These are phyloP conservation scores for Adelges cooleyi DNA, from an alignment of 1,140 invertebrate genomes.

Conservation along the genomic window DNA sequence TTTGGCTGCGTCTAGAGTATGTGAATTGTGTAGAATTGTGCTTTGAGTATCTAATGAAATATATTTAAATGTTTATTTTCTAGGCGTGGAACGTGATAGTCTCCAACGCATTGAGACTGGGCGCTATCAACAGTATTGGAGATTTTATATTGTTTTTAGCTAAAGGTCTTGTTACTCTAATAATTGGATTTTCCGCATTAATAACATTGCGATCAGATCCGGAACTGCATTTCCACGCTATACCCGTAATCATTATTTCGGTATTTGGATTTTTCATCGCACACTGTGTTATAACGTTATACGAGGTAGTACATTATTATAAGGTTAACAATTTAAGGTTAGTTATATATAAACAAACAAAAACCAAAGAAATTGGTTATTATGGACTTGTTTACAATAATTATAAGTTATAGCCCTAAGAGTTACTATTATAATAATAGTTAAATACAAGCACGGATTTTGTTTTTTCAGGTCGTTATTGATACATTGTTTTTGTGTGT, in stretches of 20 bases:
- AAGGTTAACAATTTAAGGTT: too few species aligned
- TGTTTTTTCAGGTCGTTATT: constrained; percentile 69
- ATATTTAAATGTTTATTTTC: constrained; percentile 32
- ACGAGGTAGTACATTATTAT: constrained; percentile 55
- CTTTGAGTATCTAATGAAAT: not conserved
- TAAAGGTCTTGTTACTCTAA: constrained; percentile 75
- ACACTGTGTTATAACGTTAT: constrained; percentile 82
- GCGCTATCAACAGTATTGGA: constrained; percentile 84
- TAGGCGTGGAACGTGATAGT: constrained; percentile 75
- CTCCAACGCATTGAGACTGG: constrained; percentile 73
- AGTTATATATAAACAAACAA: too few species aligned
- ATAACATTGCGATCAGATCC: constrained; percentile 60
- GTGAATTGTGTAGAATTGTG: constrained; percentile 32
- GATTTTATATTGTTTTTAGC: constrained; percentile 89
- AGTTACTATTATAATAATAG: too few species aligned
- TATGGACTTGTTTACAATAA: too few species aligned
- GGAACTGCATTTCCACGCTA: constrained; percentile 65
- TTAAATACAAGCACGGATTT: too few species aligned
- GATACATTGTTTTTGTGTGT: constrained; percentile 91
- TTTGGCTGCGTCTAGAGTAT: constrained; percentile 64
- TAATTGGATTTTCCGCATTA: constrained; percentile 59
- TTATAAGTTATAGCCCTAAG: too few species aligned
- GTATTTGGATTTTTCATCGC: constrained; percentile 86
- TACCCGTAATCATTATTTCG: constrained; percentile 74
- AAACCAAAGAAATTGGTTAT: too few species aligned